These are phyloP conservation scores for Erebia epiphron DNA, from an alignment of 2,888 invertebrate species.

Conservation along the genomic window DNA sequence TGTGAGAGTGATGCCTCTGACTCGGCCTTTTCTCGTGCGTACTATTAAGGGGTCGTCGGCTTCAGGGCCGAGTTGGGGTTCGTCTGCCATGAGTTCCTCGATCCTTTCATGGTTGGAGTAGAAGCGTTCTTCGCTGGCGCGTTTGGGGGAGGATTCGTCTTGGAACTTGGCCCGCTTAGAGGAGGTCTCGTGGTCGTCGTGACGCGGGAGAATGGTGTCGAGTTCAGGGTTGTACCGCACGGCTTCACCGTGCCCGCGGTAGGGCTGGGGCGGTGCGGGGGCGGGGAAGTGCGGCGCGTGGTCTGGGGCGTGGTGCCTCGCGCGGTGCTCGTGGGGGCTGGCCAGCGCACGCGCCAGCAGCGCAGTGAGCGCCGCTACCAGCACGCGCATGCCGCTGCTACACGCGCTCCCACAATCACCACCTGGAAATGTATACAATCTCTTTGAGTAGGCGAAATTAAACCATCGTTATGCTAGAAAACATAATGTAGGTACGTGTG, in stretches of 20 bases:
- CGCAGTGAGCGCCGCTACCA: slow-evolving; percentile 76
- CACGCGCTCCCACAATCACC: slow-evolving; percentile 70
- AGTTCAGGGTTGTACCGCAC: slow-evolving; percentile 81
- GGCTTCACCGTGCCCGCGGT: slow-evolving; percentile 81
- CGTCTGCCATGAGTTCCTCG: slow-evolving; percentile 70
- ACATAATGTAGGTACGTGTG: too few species aligned
- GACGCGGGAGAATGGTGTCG: slow-evolving; percentile 76
- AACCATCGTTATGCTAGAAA: background rate
- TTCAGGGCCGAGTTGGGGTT: slow-evolving; percentile 74
- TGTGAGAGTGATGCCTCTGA: slow-evolving; percentile 89
- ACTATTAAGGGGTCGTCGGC: slow-evolving; percentile 89
- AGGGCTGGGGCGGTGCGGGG: slow-evolving; percentile 71
- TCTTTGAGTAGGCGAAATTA: background rate
- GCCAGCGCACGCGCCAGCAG: slow-evolving; percentile 75
- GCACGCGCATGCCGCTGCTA: slow-evolving; percentile 78
- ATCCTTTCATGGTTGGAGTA: slow-evolving; percentile 72
- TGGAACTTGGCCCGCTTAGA: slow-evolving; percentile 66
- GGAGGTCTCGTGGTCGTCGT: slow-evolving; percentile 73
- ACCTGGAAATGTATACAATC: slow-evolving; percentile 57
- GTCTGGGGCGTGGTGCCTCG: slow-evolving; percentile 77
- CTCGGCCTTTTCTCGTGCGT: slow-evolving; percentile 89
- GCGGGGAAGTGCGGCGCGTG: slow-evolving; percentile 68
- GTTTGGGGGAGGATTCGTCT: slow-evolving; percentile 70
- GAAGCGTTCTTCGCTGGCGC: slow-evolving; percentile 69
- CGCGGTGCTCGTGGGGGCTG: slow-evolving; percentile 78